Base-by-base conservation (phyloP, 1,140 invertebrate species). In the Bombus soroeensis region DNA sequence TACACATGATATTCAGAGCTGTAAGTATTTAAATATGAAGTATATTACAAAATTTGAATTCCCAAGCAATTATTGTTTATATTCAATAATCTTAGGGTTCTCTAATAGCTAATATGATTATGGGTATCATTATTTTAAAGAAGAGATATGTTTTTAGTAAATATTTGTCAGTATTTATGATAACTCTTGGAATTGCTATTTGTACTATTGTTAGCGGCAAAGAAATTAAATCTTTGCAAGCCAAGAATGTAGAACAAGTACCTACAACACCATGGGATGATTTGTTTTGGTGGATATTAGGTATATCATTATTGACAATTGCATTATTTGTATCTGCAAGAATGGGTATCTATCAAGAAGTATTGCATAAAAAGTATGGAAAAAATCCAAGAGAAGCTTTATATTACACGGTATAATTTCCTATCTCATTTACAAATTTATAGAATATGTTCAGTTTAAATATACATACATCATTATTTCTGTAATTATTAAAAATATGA, bases 1-100 rank as follows among this genome's bases (percentile, higher is more conserved):
- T 99, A 10, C 99, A 99, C 94, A 99, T 99, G 97, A 99, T 99
- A 93, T 99, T 99, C 94, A 96, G 99, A 96, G 97, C 99, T 62
- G 98, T 98, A 96, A 96, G 97, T 97, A 88, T 72, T n/a, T 15
- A 59, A 66, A 53, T 72, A 12, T 41, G 41, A 57, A 86, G 41
- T 82, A 22, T 41, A 41, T 41, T 4, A n/a, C 8, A 0, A 59
- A 73, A 28, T 78, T 25, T 43, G 41, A 37, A 18, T 73, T 34
- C 1, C 12, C 13, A 18, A 43, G 37, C 59, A 4, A 28, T 18
- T 66, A 34, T 75, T 53, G 68, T 43, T 79, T 64, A n/a, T 77
- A 32, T 73, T 47, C 80, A 32, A 77, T 86, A 41, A 89, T 94
- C 95, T 89, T 92, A 98, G 98, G 99, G 99, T 12, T 99, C 99